Evolutionary conservation across 1,140 invertebrate genomes (phyloP), one percentile per base, ranked within the genome.

Genomic region (Cotesia typhae): DNA sequence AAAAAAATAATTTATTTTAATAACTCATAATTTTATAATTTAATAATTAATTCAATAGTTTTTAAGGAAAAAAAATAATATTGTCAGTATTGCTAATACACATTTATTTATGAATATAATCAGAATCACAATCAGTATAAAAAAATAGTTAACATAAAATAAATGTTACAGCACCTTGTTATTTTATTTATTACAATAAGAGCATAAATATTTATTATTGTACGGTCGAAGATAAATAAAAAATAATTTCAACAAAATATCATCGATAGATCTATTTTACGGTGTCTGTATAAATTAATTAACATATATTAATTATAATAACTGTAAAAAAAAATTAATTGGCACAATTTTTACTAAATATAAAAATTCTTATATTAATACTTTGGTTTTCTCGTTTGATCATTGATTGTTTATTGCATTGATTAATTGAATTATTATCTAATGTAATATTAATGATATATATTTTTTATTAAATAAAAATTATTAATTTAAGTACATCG

Each of bases 401-500:
- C 41, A 20, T 63, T 63, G 12, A 63, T 63, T 37, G 60, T 20
- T 6, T 7, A 35, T 20, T 63, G 12, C 28, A 63, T 35, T 36
- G 28, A 36, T 63, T 63, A 37, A 63, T 63, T 63, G 35, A 47
- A 47, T 47, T 47, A 47, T 1, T 41, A 4, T 41, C 38, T 41
- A 41, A 41, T 41, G 9, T 41, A 7, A 17, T 9, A 28, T 28
- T 60, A 2, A 5, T 36, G 59, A 38, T 63, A 41, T 63, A 41
- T 61, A 12, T 14, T 55, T 3, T 12, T 3, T 55, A 20, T 10
- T 7, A n/a, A 52, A 52, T 52, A 14, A n/a, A 55, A 6, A 14
- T 55, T 14, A 14, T 14, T 14, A 55, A 52, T 53, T 82, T 75
- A 82, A 51, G 77, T 75, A 73, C 80, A 82, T 74, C 96, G 89